phyloP scores from a whole-genome alignment of 2,888 invertebrate genomes.

The Trileptium ribeirensis region DNA sequence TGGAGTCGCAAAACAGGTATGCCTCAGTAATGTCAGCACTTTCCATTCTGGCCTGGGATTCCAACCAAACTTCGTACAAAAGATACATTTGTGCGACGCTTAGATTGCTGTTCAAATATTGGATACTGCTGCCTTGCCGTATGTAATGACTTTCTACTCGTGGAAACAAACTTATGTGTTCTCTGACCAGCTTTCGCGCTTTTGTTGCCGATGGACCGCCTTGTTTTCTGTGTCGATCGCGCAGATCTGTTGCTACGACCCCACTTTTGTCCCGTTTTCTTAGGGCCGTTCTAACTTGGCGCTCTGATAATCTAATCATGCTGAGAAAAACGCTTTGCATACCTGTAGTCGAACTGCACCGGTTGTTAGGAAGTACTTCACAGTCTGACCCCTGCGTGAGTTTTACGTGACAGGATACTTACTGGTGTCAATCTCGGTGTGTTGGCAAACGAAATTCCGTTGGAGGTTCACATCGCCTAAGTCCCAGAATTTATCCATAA shows the following conservation, averaged over 20 bases:
- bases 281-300: background rate
- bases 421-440: no score
- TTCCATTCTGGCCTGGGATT: no score
- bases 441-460: no score
- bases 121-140: background rate
- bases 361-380: background rate
- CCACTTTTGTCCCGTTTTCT: background rate
- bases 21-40: background rate
- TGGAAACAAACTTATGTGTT: slow-evolving; percentile 4
- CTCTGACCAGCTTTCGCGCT: background rate
- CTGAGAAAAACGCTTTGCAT: background rate
- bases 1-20: slow-evolving; percentile 1
- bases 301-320: background rate
- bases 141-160: slow-evolving; percentile 1
- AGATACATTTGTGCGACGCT: background rate
- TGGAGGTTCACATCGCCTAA: no score
- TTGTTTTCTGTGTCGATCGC: background rate
- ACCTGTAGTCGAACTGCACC: background rate
- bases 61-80: background rate
- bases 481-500: no score
- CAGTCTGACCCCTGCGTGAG: background rate
- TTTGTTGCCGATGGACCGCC: background rate
- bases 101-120: background rate
- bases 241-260: background rate
- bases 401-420: no score